Base-by-base conservation (phyloP, 2,113 vertebrate genomes). In the Callithrix jacchus region DNA sequence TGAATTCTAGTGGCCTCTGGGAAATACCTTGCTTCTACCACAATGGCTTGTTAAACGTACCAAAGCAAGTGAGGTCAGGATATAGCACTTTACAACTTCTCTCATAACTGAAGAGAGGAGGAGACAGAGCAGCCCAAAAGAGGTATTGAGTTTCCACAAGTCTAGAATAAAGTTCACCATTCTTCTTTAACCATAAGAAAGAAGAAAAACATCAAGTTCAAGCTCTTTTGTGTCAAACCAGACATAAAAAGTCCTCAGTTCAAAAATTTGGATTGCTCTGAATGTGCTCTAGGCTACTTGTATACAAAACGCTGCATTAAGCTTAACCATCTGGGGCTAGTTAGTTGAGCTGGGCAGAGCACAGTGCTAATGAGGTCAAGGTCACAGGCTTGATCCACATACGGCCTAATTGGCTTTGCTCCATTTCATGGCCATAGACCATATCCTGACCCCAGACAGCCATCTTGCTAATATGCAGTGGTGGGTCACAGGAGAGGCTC, bases 41-140 rank as follows among this genome's bases (percentile, higher is more conserved):
- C 98, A 98, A 98, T 97, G 97, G 95, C 97, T 98, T 97, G 89
- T 98, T 98, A 98, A 98, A 98, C 96, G 95, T 98, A 94, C 96
- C 97, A 98, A 97, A 94, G 91, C 93, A 97, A 98, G 97, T 73
- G 79, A 97, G 97, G 96, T 95, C 97, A 98, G 97, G 98, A 98
- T 98, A 95, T 97, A 96, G 85, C 97, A 97, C 97, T 98, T 98
- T 98, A 98, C 89, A 97, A 71, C 70, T 95, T 96, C 81, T 97
- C 97, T 97, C 96, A 95, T 98, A 98, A 98, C 92, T 98, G 97
- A 93, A 96, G 92, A 94, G 92, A 97, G 92, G 74, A 96, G 86
- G 54, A 93, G 96, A 97, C 91, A 80, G 95, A 98, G 87, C 74
- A 97, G 93, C 91, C 97, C 96, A 42, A 98, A 97, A 97, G 88